A percentile compares a stretch with the other conserved stretches of the same genome.
Evolutionary conservation across 2,113 vertebrate genomes (phyloP).

Genomic region (Hystrix cristata): DNA sequence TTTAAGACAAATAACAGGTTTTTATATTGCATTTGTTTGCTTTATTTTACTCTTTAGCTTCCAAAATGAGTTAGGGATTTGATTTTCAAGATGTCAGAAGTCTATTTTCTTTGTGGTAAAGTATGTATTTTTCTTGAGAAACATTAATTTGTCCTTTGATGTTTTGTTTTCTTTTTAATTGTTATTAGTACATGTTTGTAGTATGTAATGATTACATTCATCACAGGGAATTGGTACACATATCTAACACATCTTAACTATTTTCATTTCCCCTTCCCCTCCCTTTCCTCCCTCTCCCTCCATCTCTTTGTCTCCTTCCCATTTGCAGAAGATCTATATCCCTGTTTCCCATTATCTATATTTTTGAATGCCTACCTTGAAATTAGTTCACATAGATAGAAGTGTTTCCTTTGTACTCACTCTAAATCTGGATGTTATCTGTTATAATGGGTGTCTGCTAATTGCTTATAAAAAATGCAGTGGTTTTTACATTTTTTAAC

Average conservation of each 20-base stretch:
- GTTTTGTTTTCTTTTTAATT: background rate
- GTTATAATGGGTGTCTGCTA: background rate
- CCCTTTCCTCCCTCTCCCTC: background rate
- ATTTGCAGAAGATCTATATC: background rate
- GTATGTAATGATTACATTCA: background rate
- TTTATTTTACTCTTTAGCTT: background rate
- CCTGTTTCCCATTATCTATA: background rate
- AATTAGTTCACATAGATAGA: background rate
- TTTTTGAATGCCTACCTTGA: slow-evolving; percentile 23
- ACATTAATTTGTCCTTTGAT: background rate
- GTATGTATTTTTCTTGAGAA: slow-evolving; percentile 17
- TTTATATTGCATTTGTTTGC: background rate
- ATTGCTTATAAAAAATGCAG: background rate
- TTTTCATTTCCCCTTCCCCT: background rate
- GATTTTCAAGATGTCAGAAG: slow-evolving; percentile 37
- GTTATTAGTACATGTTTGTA: background rate
- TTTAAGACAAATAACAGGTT: slow-evolving; percentile 23
- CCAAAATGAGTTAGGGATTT: background rate
- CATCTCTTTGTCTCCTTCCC: background rate
- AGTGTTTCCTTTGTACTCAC: background rate
- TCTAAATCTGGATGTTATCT: slow-evolving; percentile 41
- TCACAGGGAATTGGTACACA: background rate
- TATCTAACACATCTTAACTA: background rate
- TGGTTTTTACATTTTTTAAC: background rate
- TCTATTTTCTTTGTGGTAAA: slow-evolving; percentile 46